phyloP scores from a whole-genome alignment of 2,888 invertebrate species.

The Linnaemya tessellans region DNA sequence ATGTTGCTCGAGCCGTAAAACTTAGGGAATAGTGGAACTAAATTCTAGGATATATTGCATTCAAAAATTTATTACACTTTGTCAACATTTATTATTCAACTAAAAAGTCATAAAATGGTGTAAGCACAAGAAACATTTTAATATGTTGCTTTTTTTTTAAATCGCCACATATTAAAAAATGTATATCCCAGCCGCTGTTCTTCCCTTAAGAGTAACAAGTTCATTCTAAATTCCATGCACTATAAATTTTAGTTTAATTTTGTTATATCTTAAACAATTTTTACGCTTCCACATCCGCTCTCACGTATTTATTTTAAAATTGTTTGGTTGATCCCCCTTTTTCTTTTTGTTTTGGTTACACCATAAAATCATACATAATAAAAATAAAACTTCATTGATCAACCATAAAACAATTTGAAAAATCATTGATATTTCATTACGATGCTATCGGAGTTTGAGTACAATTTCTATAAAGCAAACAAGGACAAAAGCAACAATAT shows the following conservation, averaged over 20 bases:
- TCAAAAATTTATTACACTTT: no score
- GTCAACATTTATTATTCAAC: no score
- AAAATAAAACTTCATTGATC: conserved; percentile 49
- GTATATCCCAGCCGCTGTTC: neutral
- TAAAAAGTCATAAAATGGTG: no score
- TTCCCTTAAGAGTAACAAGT: neutral
- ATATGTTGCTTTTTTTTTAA: no score
- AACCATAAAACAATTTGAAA: conserved; percentile 66
- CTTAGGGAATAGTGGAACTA: no score
- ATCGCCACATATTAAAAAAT: neutral
- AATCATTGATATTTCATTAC: conserved; percentile 59
- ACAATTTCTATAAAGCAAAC: neutral
- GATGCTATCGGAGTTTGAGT: conserved; percentile 8
- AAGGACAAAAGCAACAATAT: conserved; percentile 44
- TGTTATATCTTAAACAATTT: conserved; percentile 1
- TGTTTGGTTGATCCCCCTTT: neutral
- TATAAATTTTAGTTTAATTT: neutral
- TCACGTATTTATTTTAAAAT: neutral
- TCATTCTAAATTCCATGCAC: neutral
- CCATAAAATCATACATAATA: conserved; percentile 55
- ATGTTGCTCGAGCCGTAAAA: no score
- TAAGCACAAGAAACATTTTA: no score
- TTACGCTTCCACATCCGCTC: conserved; percentile 4
- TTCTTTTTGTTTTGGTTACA: conserved; percentile 22
- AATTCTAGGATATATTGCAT: no score